Evolutionary conservation across 2,113 vertebrate species (phyloP), one percentile per base, ranked within the genome.

Genomic region (Phylloscopus trochiloides): DNA sequence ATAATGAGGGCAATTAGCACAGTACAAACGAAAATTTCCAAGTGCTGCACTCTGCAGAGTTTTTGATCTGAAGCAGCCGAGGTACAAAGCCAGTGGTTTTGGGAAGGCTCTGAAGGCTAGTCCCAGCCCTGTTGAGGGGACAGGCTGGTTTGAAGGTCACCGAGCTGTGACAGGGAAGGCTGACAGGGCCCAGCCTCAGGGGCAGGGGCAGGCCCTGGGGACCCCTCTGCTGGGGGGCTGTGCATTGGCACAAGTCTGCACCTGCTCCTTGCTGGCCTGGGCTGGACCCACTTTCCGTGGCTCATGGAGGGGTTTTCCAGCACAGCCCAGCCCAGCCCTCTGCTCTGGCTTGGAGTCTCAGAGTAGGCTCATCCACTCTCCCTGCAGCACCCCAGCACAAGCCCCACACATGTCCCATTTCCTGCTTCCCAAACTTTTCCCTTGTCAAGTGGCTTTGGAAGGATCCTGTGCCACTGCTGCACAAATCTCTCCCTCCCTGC

Each of bases 1-100:
- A 89, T 96, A 97, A 96, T 89, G 86, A 96, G 80, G 73, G 36
- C 70, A 94, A 92, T 97, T 95, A 95, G 73, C 8, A 3, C 18
- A 3, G 54, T 78, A 91, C 57, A 91, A 94, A 92, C 1, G 32
- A 85, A 85, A 92, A 81, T 66, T 71, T 92, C 55, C 65, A 76
- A 73, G 21, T 32, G 51, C 73, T 81, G 14, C 20, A 18, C 61
- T 77, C 47, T n/a, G 47, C 31, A 48, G 72, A 31, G 31, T 36
- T 88, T 43, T 63, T 76, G 74, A 29, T 75, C 42, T 76, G 62
- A 83, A 92, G 85, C 4, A 4, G 61, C 62, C 76, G 70, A 94
- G 66, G 47, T 80, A 71, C 63, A 91, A 67, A 82, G 48, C 7
- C 24, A 52, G 40, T 15, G 26, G 7, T 43, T 54, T 86, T 0